Conservation (phyloP, 2,797 vertebrate species). For the Micromesistius poutassou region DNA sequence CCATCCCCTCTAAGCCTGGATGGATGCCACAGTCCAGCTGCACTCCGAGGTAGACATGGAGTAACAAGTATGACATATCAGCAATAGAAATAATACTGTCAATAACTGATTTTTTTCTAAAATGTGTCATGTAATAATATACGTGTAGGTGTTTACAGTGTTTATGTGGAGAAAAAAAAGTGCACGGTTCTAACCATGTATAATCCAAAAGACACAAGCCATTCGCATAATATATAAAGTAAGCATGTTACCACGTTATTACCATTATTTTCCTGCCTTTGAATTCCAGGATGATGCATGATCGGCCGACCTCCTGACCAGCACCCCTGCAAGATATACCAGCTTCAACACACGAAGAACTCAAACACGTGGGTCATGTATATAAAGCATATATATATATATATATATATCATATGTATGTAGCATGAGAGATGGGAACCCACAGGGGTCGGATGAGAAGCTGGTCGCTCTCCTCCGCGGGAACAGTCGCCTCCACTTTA, state of each 20-base stretch:
- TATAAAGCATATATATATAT: too few relatives aligned
- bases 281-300: constrained; percentile 94
- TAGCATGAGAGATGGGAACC: constrained; percentile 41
- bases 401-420: too few relatives aligned
- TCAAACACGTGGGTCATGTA: background rate
- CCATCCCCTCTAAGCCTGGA: constrained; percentile 94
- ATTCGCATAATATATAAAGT: background rate
- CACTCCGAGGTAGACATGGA: constrained; percentile 17
- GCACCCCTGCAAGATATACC: constrained; percentile 78
- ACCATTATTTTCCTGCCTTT: constrained; percentile 99
- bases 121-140: background rate
- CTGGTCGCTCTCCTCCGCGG: constrained; percentile 88
- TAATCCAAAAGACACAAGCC: background rate
- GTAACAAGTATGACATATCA: background rate
- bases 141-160: background rate
- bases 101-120: background rate
- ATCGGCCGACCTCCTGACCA: constrained; percentile 93
- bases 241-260: constrained; percentile 32
- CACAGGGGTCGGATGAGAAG: constrained; percentile 86
- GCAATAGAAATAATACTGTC: background rate
- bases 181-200: background rate
- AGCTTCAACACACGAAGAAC: background rate
- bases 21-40: constrained; percentile 96
- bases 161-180: background rate
- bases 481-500: constrained; percentile 76